Conservation (phyloP, 1,140 invertebrate species). For the Arion vulgaris region DNA sequence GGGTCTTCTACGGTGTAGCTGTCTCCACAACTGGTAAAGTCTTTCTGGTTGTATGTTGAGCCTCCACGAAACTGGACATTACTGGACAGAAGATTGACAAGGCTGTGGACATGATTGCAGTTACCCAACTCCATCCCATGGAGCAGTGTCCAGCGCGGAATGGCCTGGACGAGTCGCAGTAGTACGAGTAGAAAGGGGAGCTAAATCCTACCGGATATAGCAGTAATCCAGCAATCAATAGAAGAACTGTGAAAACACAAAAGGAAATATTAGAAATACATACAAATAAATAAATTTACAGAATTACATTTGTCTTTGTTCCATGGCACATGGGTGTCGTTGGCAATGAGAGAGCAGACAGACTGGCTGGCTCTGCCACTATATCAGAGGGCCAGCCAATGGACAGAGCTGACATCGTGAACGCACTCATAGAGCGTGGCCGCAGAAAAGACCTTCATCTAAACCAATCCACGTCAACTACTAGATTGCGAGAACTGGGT, state of each 20-base stretch:
- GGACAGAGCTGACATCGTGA: too few species aligned
- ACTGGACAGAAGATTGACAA: slow-evolving; percentile 73
- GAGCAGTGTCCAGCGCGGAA: slow-evolving; percentile 69
- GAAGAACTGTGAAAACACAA: slow-evolving; percentile 56
- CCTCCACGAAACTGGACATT: slow-evolving; percentile 61
- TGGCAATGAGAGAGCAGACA: too few species aligned
- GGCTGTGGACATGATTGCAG: slow-evolving; percentile 70
- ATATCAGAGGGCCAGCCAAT: too few species aligned
- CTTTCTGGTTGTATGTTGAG: slow-evolving; percentile 20
- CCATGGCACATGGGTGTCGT: too few species aligned
- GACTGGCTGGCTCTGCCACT: too few species aligned
- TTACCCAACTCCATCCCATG: slow-evolving; percentile 73
- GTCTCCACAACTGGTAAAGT: background rate
- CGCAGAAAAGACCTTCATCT: too few species aligned
- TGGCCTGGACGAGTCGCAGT: slow-evolving; percentile 61
- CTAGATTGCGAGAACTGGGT: too few species aligned
- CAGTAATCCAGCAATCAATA: slow-evolving; percentile 63
- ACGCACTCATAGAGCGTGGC: too few species aligned
- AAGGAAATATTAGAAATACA: background rate
- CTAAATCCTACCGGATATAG: slow-evolving; percentile 72
- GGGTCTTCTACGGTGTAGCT: background rate
- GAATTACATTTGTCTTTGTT: too few species aligned
- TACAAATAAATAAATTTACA: too few species aligned
- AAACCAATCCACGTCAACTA: too few species aligned
- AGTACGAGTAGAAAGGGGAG: slow-evolving; percentile 67